Base-by-base conservation (phyloP, 2,113 vertebrate genomes). In the Zapus hudsonius region DNA sequence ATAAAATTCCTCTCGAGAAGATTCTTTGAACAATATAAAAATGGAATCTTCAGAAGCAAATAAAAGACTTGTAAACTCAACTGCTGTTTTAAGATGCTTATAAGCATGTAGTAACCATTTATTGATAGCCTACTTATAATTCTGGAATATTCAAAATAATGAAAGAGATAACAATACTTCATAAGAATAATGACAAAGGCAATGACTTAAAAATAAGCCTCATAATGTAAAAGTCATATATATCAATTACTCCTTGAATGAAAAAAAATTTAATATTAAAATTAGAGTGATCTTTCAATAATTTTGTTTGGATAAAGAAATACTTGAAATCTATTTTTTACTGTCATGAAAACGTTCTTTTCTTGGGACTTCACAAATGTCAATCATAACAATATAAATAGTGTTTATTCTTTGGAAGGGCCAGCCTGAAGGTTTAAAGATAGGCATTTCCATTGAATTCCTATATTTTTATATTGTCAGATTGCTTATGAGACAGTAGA, bases 391-490 rank as follows among this genome's bases (percentile, higher is more conserved):
- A 92, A 93, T 89, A 87, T 89, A 94, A 96, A 95, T 90, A 93
- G 73, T 87, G 79, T 88, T 52, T 94, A 86, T 96, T 96, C 92
- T 96, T 93, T 96, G 92, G 92, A 97, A 96, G 86, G 82, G 93
- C 88, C 1, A 0, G 73, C 57, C 94, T 90, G 93, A 91, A 96
- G 86, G 95, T 93, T 95, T 92, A 95, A 97, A 89, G 95, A 87
- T 0, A 90, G 91, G 95, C 79, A 95, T 72, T 95, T 95, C 96
- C 94, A 97, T 52, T 91, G 85, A 96, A 97, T 96, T 96, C 76
- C 86, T 95, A 91, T 96, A 95, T 96, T 97, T 92, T 94, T 95
- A 95, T 96, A 94, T 80, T 92, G 66, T 96, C 91, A 91, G 84
- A 90, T 33, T 87, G 76, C 79, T 42, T 81, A 94, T 36, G 91